A percentile compares a stretch with the other conserved stretches of the same genome.
Evolutionary conservation across 1,140 invertebrate species (phyloP).

Genomic region (Cyclina sinensis): DNA sequence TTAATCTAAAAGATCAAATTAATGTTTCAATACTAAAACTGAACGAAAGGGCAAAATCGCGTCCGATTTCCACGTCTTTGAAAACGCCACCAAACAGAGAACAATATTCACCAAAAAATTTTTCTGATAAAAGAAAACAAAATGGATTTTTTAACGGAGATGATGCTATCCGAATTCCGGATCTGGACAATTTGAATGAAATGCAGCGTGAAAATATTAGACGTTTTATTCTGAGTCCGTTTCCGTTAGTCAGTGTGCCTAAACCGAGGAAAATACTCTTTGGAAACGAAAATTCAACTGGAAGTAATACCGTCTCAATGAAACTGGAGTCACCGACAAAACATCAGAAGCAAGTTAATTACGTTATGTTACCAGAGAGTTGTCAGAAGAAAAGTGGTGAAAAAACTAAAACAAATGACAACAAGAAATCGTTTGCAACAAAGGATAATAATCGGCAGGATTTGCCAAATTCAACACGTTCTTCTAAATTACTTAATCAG

Average conservation of each 20-base stretch:
- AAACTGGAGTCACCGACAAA: too few relatives aligned
- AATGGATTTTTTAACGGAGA: neutral
- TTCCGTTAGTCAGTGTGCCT: neutral
- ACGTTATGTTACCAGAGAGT: too few relatives aligned
- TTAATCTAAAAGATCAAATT: neutral
- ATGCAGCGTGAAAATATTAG: conserved; percentile 39
- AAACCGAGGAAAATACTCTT: conserved; percentile 16
- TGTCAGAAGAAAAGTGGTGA: too few relatives aligned
- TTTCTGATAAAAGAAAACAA: neutral
- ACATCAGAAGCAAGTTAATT: too few relatives aligned
- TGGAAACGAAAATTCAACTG: neutral
- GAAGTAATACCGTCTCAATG: neutral
- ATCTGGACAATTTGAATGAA: neutral
- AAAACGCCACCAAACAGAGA: neutral
- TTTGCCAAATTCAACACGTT: neutral
- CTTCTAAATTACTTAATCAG: neutral
- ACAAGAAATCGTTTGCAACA: neutral
- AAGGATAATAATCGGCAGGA: neutral
- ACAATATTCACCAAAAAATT: neutral
- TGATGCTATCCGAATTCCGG: neutral
- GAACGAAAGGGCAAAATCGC: neutral
- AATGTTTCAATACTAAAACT: neutral
- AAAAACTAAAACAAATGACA: too few relatives aligned
- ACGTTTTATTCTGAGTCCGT: conserved; percentile 2
- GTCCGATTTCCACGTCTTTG: neutral